Conservation (phyloP, 1,140 invertebrate species). For the Drosophila nikananu region DNA sequence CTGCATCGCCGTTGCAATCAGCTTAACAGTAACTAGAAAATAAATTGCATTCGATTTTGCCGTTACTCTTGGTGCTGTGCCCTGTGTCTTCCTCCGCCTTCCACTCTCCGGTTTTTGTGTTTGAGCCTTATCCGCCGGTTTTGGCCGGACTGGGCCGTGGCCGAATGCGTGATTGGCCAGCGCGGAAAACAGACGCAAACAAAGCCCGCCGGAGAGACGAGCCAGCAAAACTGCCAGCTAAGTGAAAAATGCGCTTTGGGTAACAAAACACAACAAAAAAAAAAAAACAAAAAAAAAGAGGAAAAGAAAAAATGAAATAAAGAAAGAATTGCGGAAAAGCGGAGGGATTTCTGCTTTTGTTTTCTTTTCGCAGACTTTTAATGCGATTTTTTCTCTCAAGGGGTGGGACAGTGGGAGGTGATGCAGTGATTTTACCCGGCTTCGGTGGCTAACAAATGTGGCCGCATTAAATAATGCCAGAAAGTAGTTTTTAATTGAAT, state of each 20-base stretch:
- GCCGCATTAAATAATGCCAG: conserved; percentile 49
- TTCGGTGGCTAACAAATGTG: conserved; percentile 55
- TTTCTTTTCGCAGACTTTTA: conserved; percentile 61
- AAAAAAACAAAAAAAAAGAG: neutral
- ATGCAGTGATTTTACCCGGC: conserved; percentile 59
- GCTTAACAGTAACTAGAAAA: conserved; percentile 82
- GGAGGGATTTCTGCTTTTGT: conserved; percentile 49
- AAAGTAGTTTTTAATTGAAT: conserved; percentile 72
- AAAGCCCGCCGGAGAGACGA: conserved; percentile 46
- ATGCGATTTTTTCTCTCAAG: conserved; percentile 37
- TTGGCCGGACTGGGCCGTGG: conserved; percentile 41
- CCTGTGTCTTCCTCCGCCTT: conserved; percentile 13
- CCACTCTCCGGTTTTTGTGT: conserved; percentile 19
- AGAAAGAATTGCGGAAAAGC: conserved; percentile 34
- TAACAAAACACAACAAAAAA: conserved; percentile 38
- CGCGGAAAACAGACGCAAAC: conserved; percentile 52
- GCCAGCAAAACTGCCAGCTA: conserved; percentile 51
- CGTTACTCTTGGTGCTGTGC: conserved; percentile 26
- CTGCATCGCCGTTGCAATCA: conserved; percentile 71
- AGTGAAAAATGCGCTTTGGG: conserved; percentile 60
- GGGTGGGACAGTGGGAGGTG: conserved; percentile 11
- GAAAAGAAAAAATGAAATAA: conserved; percentile 21
- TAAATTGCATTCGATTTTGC: conserved; percentile 82
- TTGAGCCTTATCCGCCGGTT: conserved; percentile 54
- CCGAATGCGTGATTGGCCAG: conserved; percentile 77